Evolutionary conservation across 1,140 invertebrate species (phyloP).

Genomic region (Onthophagus taurus): DNA sequence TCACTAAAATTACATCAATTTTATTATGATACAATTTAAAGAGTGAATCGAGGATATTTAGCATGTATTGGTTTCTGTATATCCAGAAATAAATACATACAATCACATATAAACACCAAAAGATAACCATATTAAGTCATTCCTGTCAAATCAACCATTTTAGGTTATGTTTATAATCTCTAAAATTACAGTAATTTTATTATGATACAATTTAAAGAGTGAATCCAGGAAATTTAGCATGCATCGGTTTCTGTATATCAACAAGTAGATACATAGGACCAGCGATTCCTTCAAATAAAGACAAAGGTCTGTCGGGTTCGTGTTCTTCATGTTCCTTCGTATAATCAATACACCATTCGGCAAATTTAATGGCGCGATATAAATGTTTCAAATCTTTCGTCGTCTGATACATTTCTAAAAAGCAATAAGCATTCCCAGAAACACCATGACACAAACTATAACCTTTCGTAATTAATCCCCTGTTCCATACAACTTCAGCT

Average conservation of each 20-base stretch:
- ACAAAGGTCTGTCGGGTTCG: slow-evolving; percentile 68
- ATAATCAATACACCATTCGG: slow-evolving; percentile 73
- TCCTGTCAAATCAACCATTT: too few relatives aligned
- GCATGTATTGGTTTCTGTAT: slow-evolving; percentile 48
- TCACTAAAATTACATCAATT: too few relatives aligned
- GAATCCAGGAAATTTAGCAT: slow-evolving; percentile 56
- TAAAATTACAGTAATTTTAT: too few relatives aligned
- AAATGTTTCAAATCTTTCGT: slow-evolving; percentile 63
- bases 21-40: too few relatives aligned
- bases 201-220: slow-evolving; percentile 35
- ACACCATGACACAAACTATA: slow-evolving; percentile 89
- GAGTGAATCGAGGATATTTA: slow-evolving; percentile 52
- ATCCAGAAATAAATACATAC: slow-evolving; percentile 62
- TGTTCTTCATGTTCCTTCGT: slow-evolving; percentile 52
- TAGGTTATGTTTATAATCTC: too few relatives aligned
- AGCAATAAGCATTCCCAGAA: slow-evolving; percentile 84
- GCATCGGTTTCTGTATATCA: slow-evolving; percentile 49
- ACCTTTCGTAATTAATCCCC: slow-evolving; percentile 81
- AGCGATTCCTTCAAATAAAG: slow-evolving; percentile 75
- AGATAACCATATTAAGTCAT: too few relatives aligned
- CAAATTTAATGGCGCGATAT: slow-evolving; percentile 71
- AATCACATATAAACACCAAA: too few relatives aligned
- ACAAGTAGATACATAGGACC: slow-evolving; percentile 62
- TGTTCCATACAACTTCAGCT: slow-evolving; percentile 69
- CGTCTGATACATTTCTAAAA: slow-evolving; percentile 69